These are phyloP conservation scores for Synergus umbraculus DNA, from an alignment of 2,888 invertebrate species.

Conservation along the genomic window DNA sequence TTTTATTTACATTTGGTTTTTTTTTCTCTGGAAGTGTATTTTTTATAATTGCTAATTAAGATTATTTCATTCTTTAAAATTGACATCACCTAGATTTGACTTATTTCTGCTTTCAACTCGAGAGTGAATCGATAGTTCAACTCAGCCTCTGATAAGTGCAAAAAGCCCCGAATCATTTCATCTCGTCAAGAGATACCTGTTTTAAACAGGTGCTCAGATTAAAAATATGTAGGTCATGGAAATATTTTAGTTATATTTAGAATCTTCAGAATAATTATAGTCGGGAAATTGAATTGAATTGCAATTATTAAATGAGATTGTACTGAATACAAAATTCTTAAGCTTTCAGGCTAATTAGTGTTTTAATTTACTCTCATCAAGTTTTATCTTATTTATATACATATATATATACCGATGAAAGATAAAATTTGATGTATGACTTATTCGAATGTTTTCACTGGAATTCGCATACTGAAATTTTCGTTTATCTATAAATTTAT, in stretches of 20 bases:
- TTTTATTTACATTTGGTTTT: no score
- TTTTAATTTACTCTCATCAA: background rate
- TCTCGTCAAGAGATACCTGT: constrained; percentile 18
- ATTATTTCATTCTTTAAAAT: background rate
- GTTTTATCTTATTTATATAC: background rate
- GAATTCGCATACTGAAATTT: background rate
- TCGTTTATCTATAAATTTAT: constrained; percentile 4
- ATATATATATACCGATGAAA: background rate
- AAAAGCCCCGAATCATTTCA: constrained; percentile 11
- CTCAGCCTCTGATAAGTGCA: background rate
- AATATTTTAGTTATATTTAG: constrained; percentile 5
- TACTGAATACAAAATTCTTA: background rate
- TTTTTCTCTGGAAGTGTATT: background rate
- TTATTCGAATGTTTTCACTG: background rate
- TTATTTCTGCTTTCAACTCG: background rate
- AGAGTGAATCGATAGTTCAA: constrained; percentile 15
- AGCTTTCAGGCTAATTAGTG: background rate
- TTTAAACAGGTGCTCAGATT: constrained; percentile 4
- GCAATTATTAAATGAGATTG: no score
- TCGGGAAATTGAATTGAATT: background rate
- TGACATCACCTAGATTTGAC: background rate
- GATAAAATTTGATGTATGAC: background rate
- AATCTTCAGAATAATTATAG: background rate
- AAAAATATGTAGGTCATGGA: constrained; percentile 3
- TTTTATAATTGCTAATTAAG: background rate